Percentiles rank a stretch among this genome's conserved stretches.
These are phyloP conservation scores for Aphaenogaster rudis DNA, from an alignment of 1,140 invertebrate genomes.

Conservation along the genomic window DNA sequence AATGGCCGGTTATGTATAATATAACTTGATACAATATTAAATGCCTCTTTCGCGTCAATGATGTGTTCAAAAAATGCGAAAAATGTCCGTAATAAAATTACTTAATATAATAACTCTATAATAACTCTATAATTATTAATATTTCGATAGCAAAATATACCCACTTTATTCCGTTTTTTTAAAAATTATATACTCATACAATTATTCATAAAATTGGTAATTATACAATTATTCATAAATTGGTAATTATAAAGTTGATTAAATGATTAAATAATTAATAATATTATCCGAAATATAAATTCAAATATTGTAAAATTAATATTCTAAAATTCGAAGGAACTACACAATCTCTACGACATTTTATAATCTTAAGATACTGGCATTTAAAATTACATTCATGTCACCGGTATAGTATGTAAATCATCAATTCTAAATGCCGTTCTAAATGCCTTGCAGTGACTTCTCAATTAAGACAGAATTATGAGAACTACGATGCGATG, in stretches of 20 bases:
- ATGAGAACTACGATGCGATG: neutral
- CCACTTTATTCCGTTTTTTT: neutral
- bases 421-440: neutral
- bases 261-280: neutral
- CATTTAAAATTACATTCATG: neutral
- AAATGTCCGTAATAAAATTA: conserved; percentile 35
- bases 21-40: conserved; percentile 40
- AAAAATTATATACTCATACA: neutral
- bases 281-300: conserved; percentile 3
- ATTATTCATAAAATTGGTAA: neutral
- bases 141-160: neutral
- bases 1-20: neutral
- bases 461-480: conserved; percentile 36
- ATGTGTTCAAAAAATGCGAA: neutral
- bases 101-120: too few species aligned
- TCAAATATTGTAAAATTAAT: conserved; percentile 1
- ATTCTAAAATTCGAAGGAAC: neutral
- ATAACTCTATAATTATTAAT: neutral
- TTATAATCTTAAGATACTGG: neutral
- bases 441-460: neutral
- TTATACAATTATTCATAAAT: neutral
- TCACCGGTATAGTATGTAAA: neutral
- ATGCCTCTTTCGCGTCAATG: neutral
- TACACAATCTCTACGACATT: neutral
- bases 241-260: neutral